phyloP scores from a whole-genome alignment of 2,113 vertebrate species.

The Rhinogobius similis region DNA sequence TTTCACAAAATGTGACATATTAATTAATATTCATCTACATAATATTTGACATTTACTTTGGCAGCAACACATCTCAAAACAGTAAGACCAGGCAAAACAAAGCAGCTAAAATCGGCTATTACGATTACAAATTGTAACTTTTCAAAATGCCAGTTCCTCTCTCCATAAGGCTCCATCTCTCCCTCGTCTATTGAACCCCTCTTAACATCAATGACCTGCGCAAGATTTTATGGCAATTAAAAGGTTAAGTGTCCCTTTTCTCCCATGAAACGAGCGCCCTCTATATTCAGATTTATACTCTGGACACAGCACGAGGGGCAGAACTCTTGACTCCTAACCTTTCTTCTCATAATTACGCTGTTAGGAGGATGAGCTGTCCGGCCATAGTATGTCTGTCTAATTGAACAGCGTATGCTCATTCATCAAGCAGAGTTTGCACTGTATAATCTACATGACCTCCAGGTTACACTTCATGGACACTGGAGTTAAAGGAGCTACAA shows the following conservation, averaged over 20 bases:
- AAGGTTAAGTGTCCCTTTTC: conserved; percentile 53
- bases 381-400: conserved; percentile 50
- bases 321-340: conserved; percentile 64
- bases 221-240: conserved; percentile 35
- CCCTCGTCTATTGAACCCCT: conserved; percentile 5
- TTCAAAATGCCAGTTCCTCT: not conserved
- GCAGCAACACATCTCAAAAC: too few species aligned
- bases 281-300: conserved; percentile 50
- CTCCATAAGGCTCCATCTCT: not conserved
- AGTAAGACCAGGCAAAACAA: too few species aligned
- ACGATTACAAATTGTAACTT: too few species aligned
- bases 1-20: too few species aligned
- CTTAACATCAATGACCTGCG: conserved; percentile 21
- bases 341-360: conserved; percentile 52
- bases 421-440: conserved; percentile 23
- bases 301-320: conserved; percentile 50
- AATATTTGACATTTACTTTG: too few species aligned
- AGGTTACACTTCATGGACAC: conserved; percentile 8
- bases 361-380: conserved; percentile 5
- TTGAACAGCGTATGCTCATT: conserved; percentile 33
- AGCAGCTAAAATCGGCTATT: not conserved
- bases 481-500: not conserved
- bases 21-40: too few species aligned
- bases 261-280: conserved; percentile 31
- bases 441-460: conserved; percentile 33